A percentile compares a stretch with the other conserved stretches of the same genome.
phyloP scores from a whole-genome alignment of 1,140 invertebrate species.

The Aphaenogaster floridana region DNA sequence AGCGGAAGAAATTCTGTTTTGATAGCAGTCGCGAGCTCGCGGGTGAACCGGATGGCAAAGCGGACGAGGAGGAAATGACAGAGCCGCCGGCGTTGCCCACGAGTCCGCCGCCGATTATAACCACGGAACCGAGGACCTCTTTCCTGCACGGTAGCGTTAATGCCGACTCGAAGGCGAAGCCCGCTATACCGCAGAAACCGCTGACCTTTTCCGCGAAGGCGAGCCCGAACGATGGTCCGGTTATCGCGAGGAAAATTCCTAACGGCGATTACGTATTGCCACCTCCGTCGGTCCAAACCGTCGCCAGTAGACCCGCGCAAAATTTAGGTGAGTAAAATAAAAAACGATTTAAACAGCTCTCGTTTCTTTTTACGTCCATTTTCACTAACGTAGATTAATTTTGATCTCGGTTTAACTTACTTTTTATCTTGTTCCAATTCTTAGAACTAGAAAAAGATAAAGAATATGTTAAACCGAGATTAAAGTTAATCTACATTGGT shows the following conservation, averaged over 20 bases:
- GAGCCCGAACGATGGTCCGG: neutral
- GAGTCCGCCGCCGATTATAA: conserved; percentile 87
- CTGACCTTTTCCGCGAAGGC: conserved; percentile 60
- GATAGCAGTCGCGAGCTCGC: conserved; percentile 91
- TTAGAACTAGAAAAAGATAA: too few species aligned
- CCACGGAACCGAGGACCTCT: conserved; percentile 89
- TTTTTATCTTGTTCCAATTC: too few species aligned
- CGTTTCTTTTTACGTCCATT: too few species aligned
- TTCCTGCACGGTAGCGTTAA: conserved; percentile 89
- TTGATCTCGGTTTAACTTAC: too few species aligned
- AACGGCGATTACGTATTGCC: conserved; percentile 54
- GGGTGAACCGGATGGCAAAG: conserved; percentile 93
- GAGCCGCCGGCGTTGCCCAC: conserved; percentile 90
- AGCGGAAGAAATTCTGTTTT: conserved; percentile 84
- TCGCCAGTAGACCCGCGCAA: conserved; percentile 12
- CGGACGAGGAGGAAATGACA: conserved; percentile 90
- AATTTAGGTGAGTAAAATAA: conserved; percentile 27
- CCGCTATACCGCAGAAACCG: conserved; percentile 81
- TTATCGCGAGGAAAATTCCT: conserved; percentile 34
- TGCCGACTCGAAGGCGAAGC: conserved; percentile 77
- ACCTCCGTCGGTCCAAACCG: conserved; percentile 67
- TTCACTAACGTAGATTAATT: too few species aligned
- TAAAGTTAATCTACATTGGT: too few species aligned
- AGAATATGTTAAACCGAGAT: too few species aligned
- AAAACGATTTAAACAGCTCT: too few species aligned